Conservation (phyloP, 2,888 invertebrate genomes). For the Sisyra terminalis region DNA sequence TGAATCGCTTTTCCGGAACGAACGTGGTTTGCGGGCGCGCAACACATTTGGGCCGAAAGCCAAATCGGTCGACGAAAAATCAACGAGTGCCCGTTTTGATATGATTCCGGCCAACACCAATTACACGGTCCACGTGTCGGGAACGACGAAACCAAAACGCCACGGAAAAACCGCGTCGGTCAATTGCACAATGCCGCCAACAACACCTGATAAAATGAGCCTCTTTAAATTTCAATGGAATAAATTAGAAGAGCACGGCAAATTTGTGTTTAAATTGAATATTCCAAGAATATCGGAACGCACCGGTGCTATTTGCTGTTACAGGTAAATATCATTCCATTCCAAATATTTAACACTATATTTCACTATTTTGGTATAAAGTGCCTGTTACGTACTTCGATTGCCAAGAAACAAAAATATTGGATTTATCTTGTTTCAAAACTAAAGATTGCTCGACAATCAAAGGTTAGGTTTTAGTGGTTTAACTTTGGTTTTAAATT, state of each 20-base stretch:
- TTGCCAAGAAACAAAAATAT: conserved; percentile 1
- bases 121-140: conserved; percentile 62
- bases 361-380: too few species aligned
- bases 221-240: conserved; percentile 42
- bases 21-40: conserved; percentile 28
- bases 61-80: conserved; percentile 35
- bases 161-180: conserved; percentile 48
- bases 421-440: neutral
- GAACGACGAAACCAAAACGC: conserved; percentile 57
- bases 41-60: conserved; percentile 42
- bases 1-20: conserved; percentile 34
- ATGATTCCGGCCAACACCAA: conserved; percentile 68
- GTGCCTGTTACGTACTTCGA: too few species aligned
- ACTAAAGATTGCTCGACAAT: neutral
- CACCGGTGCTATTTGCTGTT: conserved; percentile 79
- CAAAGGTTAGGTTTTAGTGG: neutral
- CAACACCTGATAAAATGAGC: conserved; percentile 47
- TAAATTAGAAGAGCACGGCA: conserved; percentile 43
- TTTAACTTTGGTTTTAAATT: conserved; percentile 9
- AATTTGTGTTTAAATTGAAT: conserved; percentile 56
- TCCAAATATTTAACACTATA: neutral
- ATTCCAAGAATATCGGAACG: conserved; percentile 65
- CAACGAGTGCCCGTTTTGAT: conserved; percentile 38
- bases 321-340: conserved; percentile 38
- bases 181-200: conserved; percentile 52